These are phyloP conservation scores for Andrena trimmerana DNA, from an alignment of 2,888 invertebrate species.

Conservation along the genomic window DNA sequence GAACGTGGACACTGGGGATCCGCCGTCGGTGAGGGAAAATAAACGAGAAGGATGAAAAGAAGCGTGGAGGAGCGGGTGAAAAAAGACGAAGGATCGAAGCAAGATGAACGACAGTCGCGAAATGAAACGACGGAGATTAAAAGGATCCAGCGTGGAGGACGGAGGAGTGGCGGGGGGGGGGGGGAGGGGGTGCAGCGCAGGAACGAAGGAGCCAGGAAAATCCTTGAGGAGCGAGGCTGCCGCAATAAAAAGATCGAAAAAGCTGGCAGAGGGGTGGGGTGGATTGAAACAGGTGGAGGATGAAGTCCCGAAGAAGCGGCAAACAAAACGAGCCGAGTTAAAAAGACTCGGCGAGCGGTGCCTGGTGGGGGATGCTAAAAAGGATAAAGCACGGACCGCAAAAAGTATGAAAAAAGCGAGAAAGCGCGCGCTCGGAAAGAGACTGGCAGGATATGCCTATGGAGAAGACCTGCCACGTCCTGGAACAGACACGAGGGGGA, in stretches of 20 bases:
- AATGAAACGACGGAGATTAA: constrained; percentile 37
- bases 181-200: too few relatives aligned
- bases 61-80: constrained; percentile 21
- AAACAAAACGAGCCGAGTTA: constrained; percentile 48
- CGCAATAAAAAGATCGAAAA: constrained; percentile 25
- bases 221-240: constrained; percentile 14
- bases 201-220: constrained; percentile 29
- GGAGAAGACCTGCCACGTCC: constrained; percentile 41
- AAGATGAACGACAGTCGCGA: constrained; percentile 41
- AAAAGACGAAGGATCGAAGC: constrained; percentile 20
- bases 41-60: too few relatives aligned
- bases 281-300: constrained; percentile 57
- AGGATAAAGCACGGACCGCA: constrained; percentile 16
- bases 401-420: constrained; percentile 24
- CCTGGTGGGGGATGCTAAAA: constrained; percentile 30
- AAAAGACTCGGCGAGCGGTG: constrained; percentile 27
- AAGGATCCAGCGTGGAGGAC: neutral
- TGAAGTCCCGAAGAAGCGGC: constrained; percentile 39
- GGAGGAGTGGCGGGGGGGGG: neutral
- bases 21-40: neutral
- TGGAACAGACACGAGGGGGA: constrained; percentile 30
- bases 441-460: constrained; percentile 50
- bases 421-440: constrained; percentile 29
- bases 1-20: neutral
- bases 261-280: neutral